Conservation (phyloP, 1,140 invertebrate species). For the Acromyrmex charruanus region DNA sequence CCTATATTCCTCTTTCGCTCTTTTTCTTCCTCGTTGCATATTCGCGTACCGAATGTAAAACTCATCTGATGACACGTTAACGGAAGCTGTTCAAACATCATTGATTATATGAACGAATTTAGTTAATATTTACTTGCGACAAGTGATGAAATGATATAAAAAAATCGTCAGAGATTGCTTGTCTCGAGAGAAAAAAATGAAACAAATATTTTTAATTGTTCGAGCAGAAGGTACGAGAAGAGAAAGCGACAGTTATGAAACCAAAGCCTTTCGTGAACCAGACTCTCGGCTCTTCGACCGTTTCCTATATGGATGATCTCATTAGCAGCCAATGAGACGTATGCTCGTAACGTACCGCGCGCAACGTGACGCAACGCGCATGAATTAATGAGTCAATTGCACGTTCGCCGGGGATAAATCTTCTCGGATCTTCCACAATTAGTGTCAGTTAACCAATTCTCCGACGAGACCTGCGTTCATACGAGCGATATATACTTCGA, state of each 20-base stretch:
- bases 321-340: constrained; percentile 72
- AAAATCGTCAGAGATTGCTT: background rate
- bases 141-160: background rate
- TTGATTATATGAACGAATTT: constrained; percentile 12
- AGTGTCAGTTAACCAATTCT: constrained; percentile 70
- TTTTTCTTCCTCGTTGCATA: background rate
- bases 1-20: background rate
- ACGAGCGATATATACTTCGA: constrained; percentile 21
- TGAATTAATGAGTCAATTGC: constrained; percentile 75
- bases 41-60: background rate
- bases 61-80: background rate
- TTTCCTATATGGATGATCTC: constrained; percentile 67
- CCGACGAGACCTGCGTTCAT: constrained; percentile 23
- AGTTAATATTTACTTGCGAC: background rate
- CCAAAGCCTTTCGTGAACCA: constrained; percentile 17
- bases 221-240: background rate
- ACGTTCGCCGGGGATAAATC: constrained; percentile 70
- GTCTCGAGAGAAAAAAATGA: background rate
- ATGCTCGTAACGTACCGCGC: constrained; percentile 63
- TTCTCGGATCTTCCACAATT: constrained; percentile 72
- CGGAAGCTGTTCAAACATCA: background rate
- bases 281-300: constrained; percentile 25
- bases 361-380: constrained; percentile 67
- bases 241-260: constrained; percentile 57
- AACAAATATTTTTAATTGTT: constrained; percentile 47